phyloP scores from a whole-genome alignment of 1,140 invertebrate species.

The Papilio xuthus region DNA sequence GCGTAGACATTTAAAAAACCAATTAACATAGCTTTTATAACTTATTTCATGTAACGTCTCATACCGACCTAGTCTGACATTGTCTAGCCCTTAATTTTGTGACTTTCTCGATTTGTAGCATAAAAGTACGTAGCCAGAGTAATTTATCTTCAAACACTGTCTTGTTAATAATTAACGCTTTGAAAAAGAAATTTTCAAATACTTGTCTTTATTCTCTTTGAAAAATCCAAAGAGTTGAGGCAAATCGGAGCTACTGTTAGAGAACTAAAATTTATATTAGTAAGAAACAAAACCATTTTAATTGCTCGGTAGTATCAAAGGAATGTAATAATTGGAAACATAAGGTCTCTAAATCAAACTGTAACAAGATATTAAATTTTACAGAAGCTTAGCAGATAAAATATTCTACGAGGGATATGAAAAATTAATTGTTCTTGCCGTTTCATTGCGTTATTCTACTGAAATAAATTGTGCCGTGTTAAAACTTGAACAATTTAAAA shows the following conservation, averaged over 20 bases:
- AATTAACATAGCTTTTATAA: no score
- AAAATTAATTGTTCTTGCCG: constrained; percentile 2
- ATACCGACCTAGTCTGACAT: no score
- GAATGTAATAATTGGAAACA: constrained; percentile 16
- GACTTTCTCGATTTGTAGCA: no score
- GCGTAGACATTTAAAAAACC: no score
- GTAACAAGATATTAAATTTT: constrained; percentile 26
- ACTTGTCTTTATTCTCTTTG: no score
- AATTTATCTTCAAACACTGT: no score
- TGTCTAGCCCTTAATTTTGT: no score
- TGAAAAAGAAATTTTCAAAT: no score
- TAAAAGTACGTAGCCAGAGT: no score
- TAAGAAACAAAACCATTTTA: background rate
- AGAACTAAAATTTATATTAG: background rate
- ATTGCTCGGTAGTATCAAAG: background rate
- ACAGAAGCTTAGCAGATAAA: background rate
- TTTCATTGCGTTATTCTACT: background rate
- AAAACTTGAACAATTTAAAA: background rate
- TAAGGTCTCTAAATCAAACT: constrained; percentile 13
- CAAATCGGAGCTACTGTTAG: background rate
- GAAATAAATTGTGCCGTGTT: background rate
- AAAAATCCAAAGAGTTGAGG: no score
- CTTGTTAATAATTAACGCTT: no score
- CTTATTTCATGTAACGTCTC: no score
- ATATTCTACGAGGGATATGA: background rate